Percentiles rank a stretch among this genome's conserved stretches.
phyloP scores from a whole-genome alignment of 2,113 vertebrate species.

The Pseudorhombus dupliciocellatus region DNA sequence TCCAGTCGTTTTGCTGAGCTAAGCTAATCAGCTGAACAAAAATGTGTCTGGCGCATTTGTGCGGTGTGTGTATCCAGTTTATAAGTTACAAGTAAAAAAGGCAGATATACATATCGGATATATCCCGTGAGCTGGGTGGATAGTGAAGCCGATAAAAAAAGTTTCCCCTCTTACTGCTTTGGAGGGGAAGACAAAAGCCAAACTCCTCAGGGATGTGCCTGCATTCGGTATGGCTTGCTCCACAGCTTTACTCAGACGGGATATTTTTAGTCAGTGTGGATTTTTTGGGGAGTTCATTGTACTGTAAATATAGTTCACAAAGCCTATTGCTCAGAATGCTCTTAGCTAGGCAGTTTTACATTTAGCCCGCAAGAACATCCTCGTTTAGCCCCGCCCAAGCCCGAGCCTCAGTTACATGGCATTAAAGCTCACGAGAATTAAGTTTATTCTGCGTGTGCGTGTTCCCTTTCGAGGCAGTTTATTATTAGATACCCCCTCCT shows the following conservation, averaged over 20 bases:
- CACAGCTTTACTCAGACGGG: conserved; percentile 49
- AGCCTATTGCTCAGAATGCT: conserved; percentile 45
- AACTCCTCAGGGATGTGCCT: conserved; percentile 58
- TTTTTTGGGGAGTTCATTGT: conserved; percentile 65
- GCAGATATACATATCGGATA: conserved; percentile 17
- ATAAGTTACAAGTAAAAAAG: conserved; percentile 26
- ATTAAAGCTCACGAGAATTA: conserved; percentile 33
- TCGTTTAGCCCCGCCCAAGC: conserved; percentile 19
- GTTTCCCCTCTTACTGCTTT: conserved; percentile 60
- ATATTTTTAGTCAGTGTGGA: conserved; percentile 71
- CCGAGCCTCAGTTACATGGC: conserved; percentile 21
- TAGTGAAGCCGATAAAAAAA: conserved; percentile 16
- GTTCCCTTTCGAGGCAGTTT: conserved; percentile 18
- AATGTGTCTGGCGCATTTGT: not conserved
- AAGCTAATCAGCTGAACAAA: not conserved
- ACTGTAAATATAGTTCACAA: conserved; percentile 49
- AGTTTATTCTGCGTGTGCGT: conserved; percentile 23
- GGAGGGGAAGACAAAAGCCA: conserved; percentile 43
- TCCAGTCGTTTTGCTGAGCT: not conserved
- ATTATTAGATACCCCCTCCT: conserved; percentile 23
- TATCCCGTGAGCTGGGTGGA: conserved; percentile 35
- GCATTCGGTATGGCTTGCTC: conserved; percentile 57
- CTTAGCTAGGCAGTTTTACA: conserved; percentile 46
- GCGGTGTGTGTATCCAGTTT: conserved; percentile 9
- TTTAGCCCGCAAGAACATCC: conserved; percentile 44